Evolutionary conservation across 2,113 vertebrate genomes (phyloP), one percentile per base, ranked within the genome.

Genomic region (Pao palembangensis): DNA sequence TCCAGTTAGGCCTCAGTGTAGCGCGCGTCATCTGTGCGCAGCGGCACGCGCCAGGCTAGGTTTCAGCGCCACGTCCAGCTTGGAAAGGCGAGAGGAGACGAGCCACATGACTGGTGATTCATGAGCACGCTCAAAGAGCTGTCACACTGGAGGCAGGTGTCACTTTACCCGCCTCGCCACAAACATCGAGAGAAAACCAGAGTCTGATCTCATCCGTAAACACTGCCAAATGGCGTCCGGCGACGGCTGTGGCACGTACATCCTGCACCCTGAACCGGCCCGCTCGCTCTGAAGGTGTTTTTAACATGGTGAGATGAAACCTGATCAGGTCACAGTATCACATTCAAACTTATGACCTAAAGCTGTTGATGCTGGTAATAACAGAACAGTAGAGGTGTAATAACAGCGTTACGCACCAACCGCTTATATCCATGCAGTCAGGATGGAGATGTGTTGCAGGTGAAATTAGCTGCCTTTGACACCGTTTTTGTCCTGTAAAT

Each of bases 81-180:
- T 74, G 64, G 77, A 86, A 90, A 87, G 80, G 87, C 84, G 88
- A 86, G 89, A 88, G 85, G 89, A 90, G 84, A 85, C 77, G 82
- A 79, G 84, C 92, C 94, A 95, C 94, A 95, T 96, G 96, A 95
- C 93, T 69, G 82, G 69, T 96, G 96, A 98, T 96, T 98, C 94
- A 97, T 93, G 94, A 92, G 91, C 92, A 92, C 91, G 89, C 91
- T 93, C 94, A 93, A 91, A 91, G 94, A 94, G 94, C 94, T 96
- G 95, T 98, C 95, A 96, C 91, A 93, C 94, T 92, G 82, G 88
- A 88, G 93, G 95, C 96, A 98, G 95, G 94, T 95, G 95, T 92
- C 67, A 68, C 59, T 65, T 43, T 42, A 23, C 56, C 34, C 56
- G 21, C 52, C 20, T 53, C 55, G 52, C 44, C 46, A 44, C 58